phyloP scores from a whole-genome alignment of 2,113 vertebrate genomes.

The Xiphorhynchus elegans region DNA sequence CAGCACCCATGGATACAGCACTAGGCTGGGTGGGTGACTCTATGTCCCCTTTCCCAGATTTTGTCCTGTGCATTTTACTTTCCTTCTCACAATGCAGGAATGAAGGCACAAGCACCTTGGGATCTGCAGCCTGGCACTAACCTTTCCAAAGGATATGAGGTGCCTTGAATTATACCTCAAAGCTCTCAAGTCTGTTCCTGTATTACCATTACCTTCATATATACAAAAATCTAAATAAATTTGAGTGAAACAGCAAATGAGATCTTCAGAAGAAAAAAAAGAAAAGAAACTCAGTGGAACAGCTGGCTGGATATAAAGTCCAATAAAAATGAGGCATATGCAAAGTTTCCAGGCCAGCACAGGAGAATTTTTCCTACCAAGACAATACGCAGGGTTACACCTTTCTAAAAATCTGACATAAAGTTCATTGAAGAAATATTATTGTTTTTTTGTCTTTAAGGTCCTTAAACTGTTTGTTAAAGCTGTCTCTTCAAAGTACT shows the following conservation, averaged over 20 bases:
- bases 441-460: neutral
- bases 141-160: neutral
- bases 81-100: neutral
- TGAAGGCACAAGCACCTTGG: neutral
- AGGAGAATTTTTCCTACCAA: neutral
- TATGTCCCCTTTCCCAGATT: neutral
- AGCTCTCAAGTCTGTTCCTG: neutral
- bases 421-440: neutral
- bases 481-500: neutral
- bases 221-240: neutral
- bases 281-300: neutral
- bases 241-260: neutral
- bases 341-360: conserved; percentile 8
- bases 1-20: neutral
- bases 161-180: neutral
- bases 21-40: neutral
- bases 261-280: neutral
- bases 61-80: neutral
- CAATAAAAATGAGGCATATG: neutral
- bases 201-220: neutral
- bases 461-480: neutral
- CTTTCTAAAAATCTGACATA: neutral
- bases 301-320: neutral
- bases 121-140: neutral
- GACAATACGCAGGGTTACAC: neutral